Base-by-base conservation (phyloP, 2,888 invertebrate species). In the Ectemnius continuus region DNA sequence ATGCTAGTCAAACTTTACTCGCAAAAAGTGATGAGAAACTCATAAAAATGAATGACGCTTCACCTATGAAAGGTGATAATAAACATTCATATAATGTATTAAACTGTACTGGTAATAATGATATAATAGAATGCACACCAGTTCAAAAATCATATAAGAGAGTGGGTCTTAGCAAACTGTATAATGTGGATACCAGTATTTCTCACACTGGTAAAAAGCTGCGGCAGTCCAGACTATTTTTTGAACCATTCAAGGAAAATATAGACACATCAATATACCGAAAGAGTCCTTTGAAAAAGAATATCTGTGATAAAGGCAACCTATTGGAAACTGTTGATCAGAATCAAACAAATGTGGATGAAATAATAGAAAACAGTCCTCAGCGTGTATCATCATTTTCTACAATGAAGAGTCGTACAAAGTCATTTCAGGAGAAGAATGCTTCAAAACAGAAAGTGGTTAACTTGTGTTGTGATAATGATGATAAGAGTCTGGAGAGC, bases 191-290 rank as follows among this genome's bases (percentile, higher is more conserved):
- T 23, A 82, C 72, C 11, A 81, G 74, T 46, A 61, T 82, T 18
- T 66, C 75, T 6, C 56, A 72, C 2, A 73, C 70, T 63, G 85
- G 87, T 2, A 87, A 85, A 65, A 86, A 78, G 63, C 57, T 85
- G 3, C 86, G 78, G 58, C 90, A 89, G 66, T 78, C 86, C 3
- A 87, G 73, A 28, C 79, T 89, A 26, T 23, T 81, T 28, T 70
- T 88, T 26, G 61, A 82, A 62, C 79, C 78, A 62, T 45, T 71
- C 0, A 63, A 79, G n/a, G 58, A 77, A 60, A 80, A 81, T 28
- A 62, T 69, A 14, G 78, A 86, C 63, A 52, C 79, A 13, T 61
- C 64, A 28, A 59, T 13, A 46, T 14, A 16, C 26, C 18, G 48
- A 20, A 6, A 13, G 6, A 14, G 36, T 0, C 59, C 59, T n/a